These are phyloP conservation scores for Rhadinocentrus ornatus DNA, from an alignment of 2,797 vertebrate species.

Conservation along the genomic window DNA sequence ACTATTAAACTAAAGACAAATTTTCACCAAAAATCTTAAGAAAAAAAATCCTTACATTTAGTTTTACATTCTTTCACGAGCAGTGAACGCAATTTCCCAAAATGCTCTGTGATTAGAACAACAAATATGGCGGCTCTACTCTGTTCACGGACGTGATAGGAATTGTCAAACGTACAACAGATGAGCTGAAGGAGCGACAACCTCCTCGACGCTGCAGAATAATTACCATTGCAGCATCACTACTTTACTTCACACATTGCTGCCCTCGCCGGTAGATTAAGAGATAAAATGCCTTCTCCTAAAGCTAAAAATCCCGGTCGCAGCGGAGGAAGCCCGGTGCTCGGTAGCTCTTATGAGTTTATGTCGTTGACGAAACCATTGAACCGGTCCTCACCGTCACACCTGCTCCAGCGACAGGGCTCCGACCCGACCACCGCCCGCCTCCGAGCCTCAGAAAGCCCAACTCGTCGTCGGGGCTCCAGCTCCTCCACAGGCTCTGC, in stretches of 20 bases:
- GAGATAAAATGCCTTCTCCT: slow-evolving; percentile 79
- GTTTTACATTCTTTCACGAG: background rate
- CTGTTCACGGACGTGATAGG: slow-evolving; percentile 42
- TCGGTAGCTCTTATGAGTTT: slow-evolving; percentile 82
- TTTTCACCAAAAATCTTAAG: background rate
- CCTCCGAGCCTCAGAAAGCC: slow-evolving; percentile 88
- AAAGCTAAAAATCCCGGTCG: slow-evolving; percentile 77
- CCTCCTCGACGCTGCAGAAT: slow-evolving; percentile 31
- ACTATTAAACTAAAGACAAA: background rate
- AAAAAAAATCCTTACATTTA: background rate
- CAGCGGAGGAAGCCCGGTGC: slow-evolving; percentile 75
- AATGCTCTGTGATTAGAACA: slow-evolving; percentile 51
- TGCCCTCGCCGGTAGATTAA: background rate
- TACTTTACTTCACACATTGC: background rate
- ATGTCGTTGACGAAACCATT: slow-evolving; percentile 81
- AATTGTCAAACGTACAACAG: slow-evolving; percentile 49
- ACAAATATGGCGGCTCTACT: slow-evolving; percentile 75
- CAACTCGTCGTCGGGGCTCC: slow-evolving; percentile 86
- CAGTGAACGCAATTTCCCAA: slow-evolving; percentile 57
- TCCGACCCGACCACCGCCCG: slow-evolving; percentile 83
- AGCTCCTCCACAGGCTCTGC: slow-evolving; percentile 81
- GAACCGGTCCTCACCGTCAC: slow-evolving; percentile 76
- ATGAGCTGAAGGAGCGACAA: slow-evolving; percentile 55
- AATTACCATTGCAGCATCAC: slow-evolving; percentile 8
- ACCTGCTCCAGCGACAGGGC: slow-evolving; percentile 80